A percentile compares a stretch with the other conserved stretches of the same genome.
These are phyloP conservation scores for Pachycephala philippinensis DNA, from an alignment of 2,113 vertebrate species.

Conservation along the genomic window DNA sequence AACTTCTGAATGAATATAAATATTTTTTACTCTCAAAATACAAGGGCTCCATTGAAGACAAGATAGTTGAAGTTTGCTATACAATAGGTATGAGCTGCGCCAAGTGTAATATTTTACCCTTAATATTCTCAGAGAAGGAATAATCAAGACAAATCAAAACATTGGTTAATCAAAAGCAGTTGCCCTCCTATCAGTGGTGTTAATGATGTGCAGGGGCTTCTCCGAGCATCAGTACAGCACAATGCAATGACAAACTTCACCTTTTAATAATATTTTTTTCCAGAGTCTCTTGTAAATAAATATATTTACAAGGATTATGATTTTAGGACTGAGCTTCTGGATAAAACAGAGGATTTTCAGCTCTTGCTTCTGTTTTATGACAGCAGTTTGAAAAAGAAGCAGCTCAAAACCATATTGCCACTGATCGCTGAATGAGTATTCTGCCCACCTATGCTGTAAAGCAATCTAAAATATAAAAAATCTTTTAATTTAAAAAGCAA, in stretches of 20 bases:
- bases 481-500: neutral
- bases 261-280: neutral
- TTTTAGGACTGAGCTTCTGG: neutral
- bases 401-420: neutral
- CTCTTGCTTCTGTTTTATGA: neutral
- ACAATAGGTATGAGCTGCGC: neutral
- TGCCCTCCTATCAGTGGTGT: neutral
- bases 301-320: accelerated
- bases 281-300: neutral
- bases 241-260: neutral
- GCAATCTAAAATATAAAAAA: neutral
- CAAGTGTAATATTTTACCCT: neutral
- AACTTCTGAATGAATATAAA: neutral
- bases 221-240: neutral
- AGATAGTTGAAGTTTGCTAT: neutral
- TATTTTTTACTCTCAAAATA: neutral
- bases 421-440: neutral
- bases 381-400: neutral
- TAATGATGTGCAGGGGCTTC: neutral
- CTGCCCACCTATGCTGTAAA: neutral
- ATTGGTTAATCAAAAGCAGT: accelerated
- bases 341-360: neutral
- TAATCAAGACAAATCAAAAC: neutral
- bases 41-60: neutral
- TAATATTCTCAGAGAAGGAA: neutral